Conservation (phyloP, 2,888 invertebrate genomes). For the Hedya salicella region DNA sequence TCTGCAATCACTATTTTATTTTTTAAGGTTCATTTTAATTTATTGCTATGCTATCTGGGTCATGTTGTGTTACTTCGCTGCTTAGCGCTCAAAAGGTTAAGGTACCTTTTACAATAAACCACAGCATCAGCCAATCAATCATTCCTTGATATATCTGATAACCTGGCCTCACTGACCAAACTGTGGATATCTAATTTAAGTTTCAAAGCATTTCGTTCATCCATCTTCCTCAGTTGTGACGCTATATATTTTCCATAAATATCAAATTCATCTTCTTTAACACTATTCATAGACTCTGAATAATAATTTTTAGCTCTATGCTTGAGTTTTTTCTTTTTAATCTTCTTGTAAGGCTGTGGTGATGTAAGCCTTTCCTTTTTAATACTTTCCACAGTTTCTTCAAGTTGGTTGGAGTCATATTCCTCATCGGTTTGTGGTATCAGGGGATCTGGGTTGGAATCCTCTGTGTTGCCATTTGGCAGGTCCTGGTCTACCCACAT, state of each 20-base stretch:
- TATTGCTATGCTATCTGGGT: too few species aligned
- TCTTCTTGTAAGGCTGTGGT: slow-evolving; percentile 54
- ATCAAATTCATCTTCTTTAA: slow-evolving; percentile 70
- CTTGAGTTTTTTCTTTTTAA: slow-evolving; percentile 65
- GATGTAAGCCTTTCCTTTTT: slow-evolving; percentile 52
- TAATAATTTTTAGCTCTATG: slow-evolving; percentile 53
- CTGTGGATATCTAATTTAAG: slow-evolving; percentile 68
- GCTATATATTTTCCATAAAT: slow-evolving; percentile 72
- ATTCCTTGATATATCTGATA: slow-evolving; percentile 54
- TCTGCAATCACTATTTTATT: too few species aligned
- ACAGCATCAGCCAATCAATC: slow-evolving; percentile 13
- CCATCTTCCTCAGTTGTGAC: slow-evolving; percentile 65
- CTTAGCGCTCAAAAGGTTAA: too few species aligned
- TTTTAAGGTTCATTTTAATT: too few species aligned
- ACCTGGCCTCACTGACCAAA: slow-evolving; percentile 66
- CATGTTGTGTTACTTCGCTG: too few species aligned
- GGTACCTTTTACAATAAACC: not conserved
- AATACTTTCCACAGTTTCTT: slow-evolving; percentile 50
- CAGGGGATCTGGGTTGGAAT: slow-evolving; percentile 64
- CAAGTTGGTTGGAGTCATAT: slow-evolving; percentile 56
- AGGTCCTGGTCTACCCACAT: slow-evolving; percentile 65
- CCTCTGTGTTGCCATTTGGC: slow-evolving; percentile 56
- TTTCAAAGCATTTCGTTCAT: slow-evolving; percentile 62
- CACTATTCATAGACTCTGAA: slow-evolving; percentile 42
- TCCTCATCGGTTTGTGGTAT: slow-evolving; percentile 63